Percentiles rank a stretch among this genome's conserved stretches.
Conservation (phyloP, 2,113 vertebrate species). For the Rhinoderma darwinii region DNA sequence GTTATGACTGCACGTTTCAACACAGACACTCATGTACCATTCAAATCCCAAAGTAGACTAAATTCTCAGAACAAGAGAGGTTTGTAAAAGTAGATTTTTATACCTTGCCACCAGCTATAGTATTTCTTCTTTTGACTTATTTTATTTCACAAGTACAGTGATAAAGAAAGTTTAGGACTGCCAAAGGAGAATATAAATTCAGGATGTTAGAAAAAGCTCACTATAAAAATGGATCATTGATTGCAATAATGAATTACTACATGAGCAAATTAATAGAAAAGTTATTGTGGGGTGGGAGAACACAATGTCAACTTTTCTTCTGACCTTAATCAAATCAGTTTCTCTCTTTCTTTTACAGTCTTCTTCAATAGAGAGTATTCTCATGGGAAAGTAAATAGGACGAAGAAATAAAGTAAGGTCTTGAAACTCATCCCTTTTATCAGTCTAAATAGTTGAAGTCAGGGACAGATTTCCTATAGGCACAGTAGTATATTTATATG, state of each 20-base stretch:
- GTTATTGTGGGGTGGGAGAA: background rate
- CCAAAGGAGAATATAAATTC: background rate
- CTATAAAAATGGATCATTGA: conserved; percentile 35
- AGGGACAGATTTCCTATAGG: background rate
- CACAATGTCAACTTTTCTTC: conserved; percentile 6
- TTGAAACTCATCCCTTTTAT: background rate
- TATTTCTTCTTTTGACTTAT: conserved; percentile 13
- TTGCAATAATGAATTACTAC: conserved; percentile 18
- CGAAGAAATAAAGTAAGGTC: background rate
- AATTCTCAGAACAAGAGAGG: background rate
- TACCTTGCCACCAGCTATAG: background rate
- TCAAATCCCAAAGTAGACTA: conserved; percentile 21
- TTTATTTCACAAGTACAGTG: conserved; percentile 9
- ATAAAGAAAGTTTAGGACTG: conserved; percentile 25
- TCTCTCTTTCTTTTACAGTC: background rate
- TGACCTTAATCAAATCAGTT: conserved; percentile 20
- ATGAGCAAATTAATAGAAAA: background rate
- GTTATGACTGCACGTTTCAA: conserved; percentile 10
- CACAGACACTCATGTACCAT: conserved; percentile 27
- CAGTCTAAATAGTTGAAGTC: background rate
- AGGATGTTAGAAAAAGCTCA: background rate
- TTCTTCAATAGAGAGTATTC: background rate
- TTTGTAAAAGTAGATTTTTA: conserved; percentile 26
- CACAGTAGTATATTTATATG: too few relatives aligned
- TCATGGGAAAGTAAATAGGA: background rate